Conservation (phyloP, 2,113 vertebrate genomes). For the Oxyruncus cristatus region DNA sequence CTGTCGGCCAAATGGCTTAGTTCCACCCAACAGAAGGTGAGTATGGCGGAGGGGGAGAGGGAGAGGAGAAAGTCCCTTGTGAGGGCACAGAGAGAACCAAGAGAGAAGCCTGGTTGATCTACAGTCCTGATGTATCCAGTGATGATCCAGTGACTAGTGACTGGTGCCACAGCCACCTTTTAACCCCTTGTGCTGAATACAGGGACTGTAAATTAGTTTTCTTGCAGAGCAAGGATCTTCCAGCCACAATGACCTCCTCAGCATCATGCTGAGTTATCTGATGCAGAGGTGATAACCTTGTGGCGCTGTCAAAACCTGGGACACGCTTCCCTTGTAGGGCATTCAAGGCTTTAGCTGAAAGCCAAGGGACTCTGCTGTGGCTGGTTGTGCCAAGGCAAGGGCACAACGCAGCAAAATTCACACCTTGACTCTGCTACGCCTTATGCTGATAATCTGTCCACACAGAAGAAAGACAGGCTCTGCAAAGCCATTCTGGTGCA, state of each 20-base stretch:
- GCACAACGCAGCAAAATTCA: accelerated
- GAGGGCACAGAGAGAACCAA: background rate
- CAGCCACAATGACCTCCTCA: background rate
- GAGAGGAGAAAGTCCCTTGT: background rate
- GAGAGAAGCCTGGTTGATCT: background rate
- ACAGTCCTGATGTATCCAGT: too few relatives aligned
- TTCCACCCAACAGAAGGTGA: background rate
- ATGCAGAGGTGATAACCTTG: background rate
- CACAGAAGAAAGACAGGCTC: background rate
- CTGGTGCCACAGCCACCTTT: background rate
- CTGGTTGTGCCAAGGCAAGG: background rate
- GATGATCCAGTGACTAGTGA: too few relatives aligned
- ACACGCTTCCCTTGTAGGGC: background rate
- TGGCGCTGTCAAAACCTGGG: background rate
- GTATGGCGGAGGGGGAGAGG: background rate
- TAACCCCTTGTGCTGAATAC: background rate
- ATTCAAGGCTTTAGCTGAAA: background rate
- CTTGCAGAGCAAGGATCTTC: background rate
- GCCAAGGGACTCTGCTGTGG: background rate
- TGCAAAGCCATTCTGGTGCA: background rate
- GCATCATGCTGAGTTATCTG: background rate
- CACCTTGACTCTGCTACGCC: accelerated
- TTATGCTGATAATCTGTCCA: accelerated
- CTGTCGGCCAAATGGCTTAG: background rate
- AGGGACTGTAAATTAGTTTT: background rate